These are phyloP conservation scores for Cryptomyrus ogoouensis DNA, from an alignment of 2,113 vertebrate genomes.

Conservation along the genomic window DNA sequence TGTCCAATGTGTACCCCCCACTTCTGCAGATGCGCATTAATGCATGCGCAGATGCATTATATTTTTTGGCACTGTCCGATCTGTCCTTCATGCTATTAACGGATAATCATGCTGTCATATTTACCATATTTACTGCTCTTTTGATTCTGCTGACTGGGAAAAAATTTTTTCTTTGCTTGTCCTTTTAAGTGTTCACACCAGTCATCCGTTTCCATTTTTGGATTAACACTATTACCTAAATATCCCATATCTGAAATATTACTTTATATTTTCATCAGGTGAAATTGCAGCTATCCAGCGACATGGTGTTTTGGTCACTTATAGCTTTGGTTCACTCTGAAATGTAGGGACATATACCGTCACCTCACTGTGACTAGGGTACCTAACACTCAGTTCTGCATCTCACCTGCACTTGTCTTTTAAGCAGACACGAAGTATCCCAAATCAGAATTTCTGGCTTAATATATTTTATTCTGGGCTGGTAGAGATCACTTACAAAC, in stretches of 20 bases:
- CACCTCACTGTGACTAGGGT: not conserved
- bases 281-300: not conserved
- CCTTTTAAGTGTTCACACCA: not conserved
- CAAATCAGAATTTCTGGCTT: not conserved
- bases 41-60: not conserved
- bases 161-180: not conserved
- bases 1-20: not conserved
- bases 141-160: not conserved
- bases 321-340: not conserved
- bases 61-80: not conserved
- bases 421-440: not conserved
- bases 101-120: not conserved
- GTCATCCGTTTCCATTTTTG: not conserved
- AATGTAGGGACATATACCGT: not conserved
- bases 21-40: not conserved
- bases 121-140: no score
- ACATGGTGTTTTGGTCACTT: not conserved
- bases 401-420: not conserved
- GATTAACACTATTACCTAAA: not conserved
- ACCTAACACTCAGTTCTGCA: not conserved
- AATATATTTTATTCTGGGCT: not conserved
- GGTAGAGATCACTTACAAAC: not conserved
- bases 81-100: not conserved
- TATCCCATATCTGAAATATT: not conserved
- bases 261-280: not conserved